These are phyloP conservation scores for Tapirus indicus DNA, from an alignment of 2,797 vertebrate species.

Conservation along the genomic window DNA sequence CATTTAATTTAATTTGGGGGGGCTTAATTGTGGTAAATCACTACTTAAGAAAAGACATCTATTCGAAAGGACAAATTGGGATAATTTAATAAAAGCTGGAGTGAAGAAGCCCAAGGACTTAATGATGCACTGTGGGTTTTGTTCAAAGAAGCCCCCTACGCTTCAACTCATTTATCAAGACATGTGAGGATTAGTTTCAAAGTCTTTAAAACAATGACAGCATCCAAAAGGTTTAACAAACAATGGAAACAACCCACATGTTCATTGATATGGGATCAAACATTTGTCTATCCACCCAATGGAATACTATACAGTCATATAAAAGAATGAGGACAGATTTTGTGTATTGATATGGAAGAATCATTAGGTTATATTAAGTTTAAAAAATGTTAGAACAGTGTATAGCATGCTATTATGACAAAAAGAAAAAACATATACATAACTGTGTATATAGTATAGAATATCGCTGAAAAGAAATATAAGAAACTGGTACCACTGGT, in stretches of 20 bases:
- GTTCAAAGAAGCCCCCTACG: neutral
- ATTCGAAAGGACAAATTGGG: conserved; percentile 86
- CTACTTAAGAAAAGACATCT: conserved; percentile 86
- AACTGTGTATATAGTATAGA: neutral
- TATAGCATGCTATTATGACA: neutral
- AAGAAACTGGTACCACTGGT: neutral
- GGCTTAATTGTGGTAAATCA: conserved; percentile 83
- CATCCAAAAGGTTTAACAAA: neutral
- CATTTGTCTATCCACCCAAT: rapidly evolving
- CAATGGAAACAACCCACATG: rapidly evolving
- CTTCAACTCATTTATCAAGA: neutral
- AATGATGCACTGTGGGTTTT: conserved; percentile 50
- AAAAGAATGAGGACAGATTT: neutral
- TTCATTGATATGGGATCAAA: neutral
- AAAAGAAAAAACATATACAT: neutral
- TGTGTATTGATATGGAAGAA: neutral
- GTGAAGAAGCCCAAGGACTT: conserved; percentile 64
- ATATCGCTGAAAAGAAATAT: neutral
- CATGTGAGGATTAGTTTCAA: neutral
- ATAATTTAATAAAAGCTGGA: conserved; percentile 84
- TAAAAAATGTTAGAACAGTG: neutral
- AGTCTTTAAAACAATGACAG: neutral
- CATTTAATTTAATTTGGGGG: conserved; percentile 80
- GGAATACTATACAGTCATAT: conserved; percentile 71
- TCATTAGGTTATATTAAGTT: neutral